Evolutionary conservation across 2,888 invertebrate species (phyloP).

Genomic region (Scaptomyza tumidula): DNA sequence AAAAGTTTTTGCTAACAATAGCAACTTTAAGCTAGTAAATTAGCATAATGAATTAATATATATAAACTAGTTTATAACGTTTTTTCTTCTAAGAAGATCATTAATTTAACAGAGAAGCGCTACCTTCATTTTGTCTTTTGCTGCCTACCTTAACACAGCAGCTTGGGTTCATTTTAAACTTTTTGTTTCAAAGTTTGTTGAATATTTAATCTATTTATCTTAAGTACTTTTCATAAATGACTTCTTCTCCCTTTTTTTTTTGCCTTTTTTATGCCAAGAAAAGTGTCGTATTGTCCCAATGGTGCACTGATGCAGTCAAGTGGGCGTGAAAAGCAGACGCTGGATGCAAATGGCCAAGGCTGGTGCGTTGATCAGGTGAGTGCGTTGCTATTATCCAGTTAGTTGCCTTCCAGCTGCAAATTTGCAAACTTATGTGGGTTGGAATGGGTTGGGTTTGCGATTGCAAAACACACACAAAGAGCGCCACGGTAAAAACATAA

Average conservation of each 20-base stretch:
- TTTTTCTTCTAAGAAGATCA: too few species aligned
- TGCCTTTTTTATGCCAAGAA: not conserved
- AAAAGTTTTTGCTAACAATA: too few species aligned
- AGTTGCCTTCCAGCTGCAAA: constrained; percentile 39
- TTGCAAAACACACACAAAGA: constrained; percentile 22
- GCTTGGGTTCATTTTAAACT: not conserved
- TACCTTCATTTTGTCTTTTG: too few species aligned
- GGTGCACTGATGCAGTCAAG: constrained; percentile 42
- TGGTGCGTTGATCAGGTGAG: constrained; percentile 12
- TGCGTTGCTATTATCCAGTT: constrained; percentile 34
- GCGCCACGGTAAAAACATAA: constrained; percentile 49
- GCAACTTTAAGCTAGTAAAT: too few species aligned
- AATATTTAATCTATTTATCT: constrained; percentile 5
- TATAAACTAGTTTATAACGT: too few species aligned
- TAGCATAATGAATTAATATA: too few species aligned
- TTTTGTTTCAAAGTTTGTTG: not conserved
- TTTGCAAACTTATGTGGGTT: constrained; percentile 56
- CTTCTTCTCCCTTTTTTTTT: not conserved
- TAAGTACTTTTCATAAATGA: constrained; percentile 6
- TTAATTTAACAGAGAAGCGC: too few species aligned
- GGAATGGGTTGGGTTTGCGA: not conserved
- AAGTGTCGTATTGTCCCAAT: not conserved
- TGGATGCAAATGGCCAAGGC: constrained; percentile 27
- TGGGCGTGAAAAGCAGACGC: constrained; percentile 53
- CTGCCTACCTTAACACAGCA: not conserved